Evolutionary conservation across 2,113 vertebrate genomes (phyloP), one percentile per base, ranked within the genome.

Genomic region (Phrynosoma blainvillii): DNA sequence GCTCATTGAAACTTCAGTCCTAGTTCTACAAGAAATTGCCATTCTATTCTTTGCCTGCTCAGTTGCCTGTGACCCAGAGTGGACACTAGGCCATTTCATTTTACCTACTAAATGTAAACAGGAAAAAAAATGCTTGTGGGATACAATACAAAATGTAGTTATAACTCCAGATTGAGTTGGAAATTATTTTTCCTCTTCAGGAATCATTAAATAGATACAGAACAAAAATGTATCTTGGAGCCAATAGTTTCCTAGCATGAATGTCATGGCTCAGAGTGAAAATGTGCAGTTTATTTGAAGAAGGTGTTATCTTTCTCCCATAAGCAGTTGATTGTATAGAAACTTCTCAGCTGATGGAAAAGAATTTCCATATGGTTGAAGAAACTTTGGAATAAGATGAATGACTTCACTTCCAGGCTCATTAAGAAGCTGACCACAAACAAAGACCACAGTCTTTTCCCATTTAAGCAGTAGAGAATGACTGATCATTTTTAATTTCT

Each of bases 291-390:
- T 65, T 90, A 87, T 88, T 23, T 85, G 84, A 93, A 88, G 88
- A 87, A 75, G 70, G 71, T 84, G 82, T 76, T 86, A 27, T 94
- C 16, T 73, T 88, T 92, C 91, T 90, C 89, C 84, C 84, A 92
- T 84, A 89, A 93, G 89, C 90, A 88, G 90, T 90, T 78, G 23
- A 84, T 89, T 90, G 88, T 91, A 93, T 92, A 85, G 87, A 92
- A 93, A 93, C 89, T 91, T 90, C 88, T 88, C 47, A 68, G n/a
- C 75, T 85, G 62, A 87, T 92, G 25, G 62, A 90, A 93, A 93
- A 85, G 86, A 27, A 81, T 92, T 92, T 91, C 90, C 87, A 90
- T 91, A 68, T 65, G 85, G 85, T 85, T 89, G 84, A 92, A 68
- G 70, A 90, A 90, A 87, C 62, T 88, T 77, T 84, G 79, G 79